These are phyloP conservation scores for Bambusicola thoracicus DNA, from an alignment of 2,113 vertebrate species.

Conservation along the genomic window DNA sequence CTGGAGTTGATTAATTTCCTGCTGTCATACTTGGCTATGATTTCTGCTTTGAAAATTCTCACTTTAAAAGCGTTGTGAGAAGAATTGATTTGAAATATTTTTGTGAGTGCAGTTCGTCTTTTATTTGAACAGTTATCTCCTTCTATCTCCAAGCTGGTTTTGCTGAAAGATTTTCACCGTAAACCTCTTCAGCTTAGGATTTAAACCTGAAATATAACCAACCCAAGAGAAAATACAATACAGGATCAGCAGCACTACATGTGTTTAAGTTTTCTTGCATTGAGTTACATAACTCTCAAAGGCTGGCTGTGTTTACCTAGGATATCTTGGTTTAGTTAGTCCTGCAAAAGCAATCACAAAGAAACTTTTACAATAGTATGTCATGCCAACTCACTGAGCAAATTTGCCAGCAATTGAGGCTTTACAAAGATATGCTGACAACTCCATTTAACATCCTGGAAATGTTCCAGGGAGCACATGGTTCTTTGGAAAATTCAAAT, in stretches of 20 bases:
- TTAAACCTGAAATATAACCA: neutral
- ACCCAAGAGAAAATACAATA: neutral
- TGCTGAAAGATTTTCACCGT: neutral
- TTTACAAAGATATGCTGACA: conserved; percentile 4
- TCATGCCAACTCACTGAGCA: neutral
- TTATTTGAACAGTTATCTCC: neutral
- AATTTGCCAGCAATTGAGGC: neutral
- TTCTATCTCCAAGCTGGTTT: neutral
- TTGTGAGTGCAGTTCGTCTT: neutral
- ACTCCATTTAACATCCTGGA: neutral
- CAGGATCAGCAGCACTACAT: neutral
- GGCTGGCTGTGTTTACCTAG: neutral
- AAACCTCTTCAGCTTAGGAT: neutral
- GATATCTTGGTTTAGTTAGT: neutral
- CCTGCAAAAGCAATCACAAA: neutral
- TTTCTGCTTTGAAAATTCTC: neutral
- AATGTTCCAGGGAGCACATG: neutral
- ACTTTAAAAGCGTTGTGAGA: neutral
- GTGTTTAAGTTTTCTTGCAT: neutral
- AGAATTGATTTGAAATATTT: neutral
- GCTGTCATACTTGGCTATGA: neutral
- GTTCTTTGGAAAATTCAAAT: neutral
- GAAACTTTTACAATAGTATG: neutral
- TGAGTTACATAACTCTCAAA: neutral
- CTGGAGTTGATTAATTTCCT: neutral